Percentiles rank a stretch among this genome's conserved stretches.
These are phyloP conservation scores for Leucoma salicis DNA, from an alignment of 2,888 invertebrate species.

Conservation along the genomic window DNA sequence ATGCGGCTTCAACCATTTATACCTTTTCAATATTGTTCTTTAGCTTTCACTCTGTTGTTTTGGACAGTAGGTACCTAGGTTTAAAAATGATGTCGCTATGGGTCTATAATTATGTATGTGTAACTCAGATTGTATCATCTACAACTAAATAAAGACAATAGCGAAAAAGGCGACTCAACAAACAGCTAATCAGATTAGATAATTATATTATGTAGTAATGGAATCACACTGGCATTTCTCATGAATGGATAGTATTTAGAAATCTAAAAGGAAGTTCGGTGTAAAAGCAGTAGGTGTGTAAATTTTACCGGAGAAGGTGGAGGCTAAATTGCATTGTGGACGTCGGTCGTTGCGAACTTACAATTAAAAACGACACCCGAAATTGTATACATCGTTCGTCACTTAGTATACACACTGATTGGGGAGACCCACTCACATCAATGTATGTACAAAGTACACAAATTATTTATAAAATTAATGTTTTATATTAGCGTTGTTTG, in stretches of 20 bases:
- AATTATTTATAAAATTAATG: no score
- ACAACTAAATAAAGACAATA: no score
- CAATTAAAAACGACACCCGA: conserved; percentile 81
- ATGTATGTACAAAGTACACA: background rate
- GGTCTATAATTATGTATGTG: no score
- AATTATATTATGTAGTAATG: no score
- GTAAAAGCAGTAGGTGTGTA: conserved; percentile 24
- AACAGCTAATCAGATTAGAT: background rate
- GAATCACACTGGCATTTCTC: no score
- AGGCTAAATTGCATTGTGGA: conserved; percentile 68
- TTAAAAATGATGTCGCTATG: no score
- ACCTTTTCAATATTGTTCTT: conserved; percentile 1
- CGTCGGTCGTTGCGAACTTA: conserved; percentile 63
- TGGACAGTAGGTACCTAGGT: background rate
- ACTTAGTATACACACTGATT: conserved; percentile 59
- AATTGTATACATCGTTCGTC: conserved; percentile 81
- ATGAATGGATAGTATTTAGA: no score
- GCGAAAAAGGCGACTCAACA: no score
- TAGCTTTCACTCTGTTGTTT: background rate
- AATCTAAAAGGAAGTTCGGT: conserved; percentile 14
- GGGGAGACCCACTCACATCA: conserved; percentile 21
- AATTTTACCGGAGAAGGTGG: conserved; percentile 45
- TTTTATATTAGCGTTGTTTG: no score
- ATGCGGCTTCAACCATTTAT: conserved; percentile 31
- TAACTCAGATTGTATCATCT: no score